Conservation (phyloP, 1,140 invertebrate genomes). For the Chymomyza costata region DNA sequence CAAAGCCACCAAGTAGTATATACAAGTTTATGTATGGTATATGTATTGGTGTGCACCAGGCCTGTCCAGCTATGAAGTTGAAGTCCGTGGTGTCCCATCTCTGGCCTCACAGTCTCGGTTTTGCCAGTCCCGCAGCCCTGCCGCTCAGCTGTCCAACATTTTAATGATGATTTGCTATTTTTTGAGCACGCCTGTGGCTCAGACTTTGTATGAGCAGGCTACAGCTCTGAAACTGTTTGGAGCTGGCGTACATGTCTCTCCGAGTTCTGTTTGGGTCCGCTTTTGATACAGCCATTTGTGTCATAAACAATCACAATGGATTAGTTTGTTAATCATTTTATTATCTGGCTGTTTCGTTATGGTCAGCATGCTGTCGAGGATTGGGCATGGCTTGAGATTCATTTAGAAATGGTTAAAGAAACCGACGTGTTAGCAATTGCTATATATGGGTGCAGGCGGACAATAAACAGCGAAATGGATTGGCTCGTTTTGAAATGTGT, state of each 20-base stretch:
- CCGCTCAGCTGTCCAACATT: constrained; percentile 21
- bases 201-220: neutral
- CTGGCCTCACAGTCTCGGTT: neutral
- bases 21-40: constrained; percentile 9
- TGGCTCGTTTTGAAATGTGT: no score
- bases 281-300: constrained; percentile 17
- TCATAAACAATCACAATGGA: constrained; percentile 60
- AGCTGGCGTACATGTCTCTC: constrained; percentile 26
- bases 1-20: constrained; percentile 2
- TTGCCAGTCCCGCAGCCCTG: neutral
- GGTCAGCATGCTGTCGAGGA: no score
- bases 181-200: constrained; percentile 18
- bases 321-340: constrained; percentile 72
- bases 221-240: constrained; percentile 13
- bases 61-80: constrained; percentile 27
- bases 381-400: no score
- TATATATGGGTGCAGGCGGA: no score
- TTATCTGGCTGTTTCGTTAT: constrained; percentile 33
- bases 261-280: constrained; percentile 22
- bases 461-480: no score
- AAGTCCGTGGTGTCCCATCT: constrained; percentile 5
- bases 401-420: no score
- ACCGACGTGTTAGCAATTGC: no score
- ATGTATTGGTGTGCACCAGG: constrained; percentile 19
- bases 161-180: constrained; percentile 70